Conservation (phyloP, 1,140 invertebrate genomes). For the Caenorhabditis remanei region DNA sequence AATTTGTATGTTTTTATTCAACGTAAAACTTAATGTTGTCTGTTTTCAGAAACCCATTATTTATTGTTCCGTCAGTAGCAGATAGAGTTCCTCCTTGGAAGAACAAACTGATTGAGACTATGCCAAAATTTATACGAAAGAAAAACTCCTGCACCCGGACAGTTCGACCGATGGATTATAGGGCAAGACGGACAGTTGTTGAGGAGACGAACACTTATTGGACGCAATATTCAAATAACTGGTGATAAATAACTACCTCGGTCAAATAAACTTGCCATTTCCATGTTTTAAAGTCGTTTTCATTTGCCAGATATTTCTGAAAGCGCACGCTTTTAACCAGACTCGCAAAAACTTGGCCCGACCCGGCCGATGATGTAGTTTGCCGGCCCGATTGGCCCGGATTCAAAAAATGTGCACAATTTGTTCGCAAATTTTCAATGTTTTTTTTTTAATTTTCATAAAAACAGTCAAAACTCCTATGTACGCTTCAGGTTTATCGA, state of each 20-base stretch:
- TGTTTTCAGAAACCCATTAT: slow-evolving; percentile 1
- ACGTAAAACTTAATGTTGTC: not conserved
- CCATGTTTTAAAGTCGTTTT: too few relatives aligned
- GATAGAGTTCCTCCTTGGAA: not conserved
- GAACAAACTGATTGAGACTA: not conserved
- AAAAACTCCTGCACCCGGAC: not conserved
- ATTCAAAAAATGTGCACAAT: too few relatives aligned
- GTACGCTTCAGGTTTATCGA: too few relatives aligned
- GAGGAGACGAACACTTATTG: slow-evolving; percentile 21
- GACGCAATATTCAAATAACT: slow-evolving; percentile 11
- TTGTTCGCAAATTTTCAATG: too few relatives aligned
- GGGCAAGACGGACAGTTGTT: not conserved
- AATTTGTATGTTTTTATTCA: not conserved
- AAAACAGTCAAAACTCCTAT: too few relatives aligned
- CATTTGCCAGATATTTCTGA: too few relatives aligned
- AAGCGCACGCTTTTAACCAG: too few relatives aligned
- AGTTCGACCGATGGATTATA: slow-evolving; percentile 7
- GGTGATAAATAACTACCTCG: not conserved
- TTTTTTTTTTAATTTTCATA: too few relatives aligned
- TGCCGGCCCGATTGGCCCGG: too few relatives aligned
- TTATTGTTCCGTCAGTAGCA: not conserved
- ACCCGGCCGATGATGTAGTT: too few relatives aligned
- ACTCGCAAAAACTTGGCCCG: too few relatives aligned
- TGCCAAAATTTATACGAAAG: not conserved
- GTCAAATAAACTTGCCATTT: not conserved